Conservation (phyloP, 2,797 vertebrate genomes). For the Enteromius fasciolatus region DNA sequence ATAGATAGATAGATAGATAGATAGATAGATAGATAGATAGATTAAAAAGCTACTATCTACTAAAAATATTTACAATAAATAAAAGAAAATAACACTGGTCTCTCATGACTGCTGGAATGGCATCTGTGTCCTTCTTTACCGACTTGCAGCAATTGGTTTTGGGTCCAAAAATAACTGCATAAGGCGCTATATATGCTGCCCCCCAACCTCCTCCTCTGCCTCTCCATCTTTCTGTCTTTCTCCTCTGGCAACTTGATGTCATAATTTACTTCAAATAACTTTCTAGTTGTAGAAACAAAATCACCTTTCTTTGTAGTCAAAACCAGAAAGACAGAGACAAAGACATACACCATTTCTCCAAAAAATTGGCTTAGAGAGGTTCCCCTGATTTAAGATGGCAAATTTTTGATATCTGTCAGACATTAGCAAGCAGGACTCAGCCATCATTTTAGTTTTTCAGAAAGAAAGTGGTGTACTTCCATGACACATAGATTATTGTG, state of each 20-base stretch:
- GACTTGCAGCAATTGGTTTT: constrained; percentile 71
- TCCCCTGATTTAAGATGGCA: background rate
- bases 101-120: constrained; percentile 54
- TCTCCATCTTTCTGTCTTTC: constrained; percentile 65
- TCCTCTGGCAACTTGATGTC: constrained; percentile 73
- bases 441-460: constrained; percentile 12
- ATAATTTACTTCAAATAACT: constrained; percentile 39
- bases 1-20: background rate
- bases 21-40: background rate
- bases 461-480: constrained; percentile 9
- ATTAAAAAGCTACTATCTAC: background rate
- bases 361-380: constrained; percentile 7
- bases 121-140: constrained; percentile 73
- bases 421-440: constrained; percentile 29
- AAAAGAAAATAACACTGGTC: background rate
- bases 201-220: constrained; percentile 58
- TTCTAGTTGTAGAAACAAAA: constrained; percentile 22
- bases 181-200: constrained; percentile 14
- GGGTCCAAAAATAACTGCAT: constrained; percentile 74
- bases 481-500: constrained; percentile 37
- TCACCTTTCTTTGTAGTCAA: constrained; percentile 21
- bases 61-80: background rate
- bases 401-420: constrained; percentile 19
- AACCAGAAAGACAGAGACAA: background rate
- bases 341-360: constrained; percentile 1